phyloP scores from a whole-genome alignment of 1,140 invertebrate species.

The Pseudomyrmex gracilis region DNA sequence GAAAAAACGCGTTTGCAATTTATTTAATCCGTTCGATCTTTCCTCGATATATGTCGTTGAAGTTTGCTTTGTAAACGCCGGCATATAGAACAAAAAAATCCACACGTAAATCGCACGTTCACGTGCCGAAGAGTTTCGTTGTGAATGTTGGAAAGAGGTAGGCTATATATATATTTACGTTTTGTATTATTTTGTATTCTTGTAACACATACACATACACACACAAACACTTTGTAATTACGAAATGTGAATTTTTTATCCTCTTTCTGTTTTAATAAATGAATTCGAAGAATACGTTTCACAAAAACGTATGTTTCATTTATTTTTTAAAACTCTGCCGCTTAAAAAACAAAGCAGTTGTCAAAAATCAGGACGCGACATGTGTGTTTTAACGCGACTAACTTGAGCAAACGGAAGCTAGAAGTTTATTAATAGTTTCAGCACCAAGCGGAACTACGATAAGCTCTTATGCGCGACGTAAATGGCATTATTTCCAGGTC shows the following conservation, averaged over 20 bases:
- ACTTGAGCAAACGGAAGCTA: not conserved
- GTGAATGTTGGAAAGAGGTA: slow-evolving; percentile 7
- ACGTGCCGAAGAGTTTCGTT: not conserved
- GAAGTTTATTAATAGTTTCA: slow-evolving; percentile 24
- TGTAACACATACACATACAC: too few species aligned
- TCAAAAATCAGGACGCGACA: too few species aligned
- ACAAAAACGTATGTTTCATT: too few species aligned
- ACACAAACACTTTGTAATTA: too few species aligned
- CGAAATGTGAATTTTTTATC: too few species aligned
- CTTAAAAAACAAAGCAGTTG: too few species aligned
- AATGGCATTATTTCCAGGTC: slow-evolving; percentile 14
- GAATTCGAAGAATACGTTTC: too few species aligned
- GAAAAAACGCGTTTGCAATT: not conserved
- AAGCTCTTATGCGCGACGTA: not conserved
- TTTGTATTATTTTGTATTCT: too few species aligned
- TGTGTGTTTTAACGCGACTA: not conserved
- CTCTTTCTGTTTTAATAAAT: too few species aligned
- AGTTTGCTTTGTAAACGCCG: too few species aligned
- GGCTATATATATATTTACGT: not conserved
- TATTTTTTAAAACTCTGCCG: too few species aligned
- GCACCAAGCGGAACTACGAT: not conserved
- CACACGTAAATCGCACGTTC: not conserved
- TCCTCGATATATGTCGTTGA: not conserved
- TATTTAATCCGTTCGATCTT: not conserved
- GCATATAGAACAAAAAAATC: too few species aligned